Conservation (phyloP, 2,113 vertebrate genomes). For the Melanotaenia duboulayi region DNA sequence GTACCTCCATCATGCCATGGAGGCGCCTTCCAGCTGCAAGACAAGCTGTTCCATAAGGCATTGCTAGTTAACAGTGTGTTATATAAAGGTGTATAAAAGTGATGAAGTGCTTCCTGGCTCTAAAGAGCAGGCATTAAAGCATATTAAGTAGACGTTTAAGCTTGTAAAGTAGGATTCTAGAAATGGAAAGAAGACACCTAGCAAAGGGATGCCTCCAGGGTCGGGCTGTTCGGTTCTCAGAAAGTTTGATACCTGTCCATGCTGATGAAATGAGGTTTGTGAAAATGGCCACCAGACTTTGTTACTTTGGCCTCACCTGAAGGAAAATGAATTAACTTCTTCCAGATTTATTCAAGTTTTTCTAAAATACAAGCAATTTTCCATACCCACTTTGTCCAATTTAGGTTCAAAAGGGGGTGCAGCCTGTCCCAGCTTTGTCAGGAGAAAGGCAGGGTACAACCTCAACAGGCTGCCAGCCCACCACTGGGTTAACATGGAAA, state of each 20-base stretch:
- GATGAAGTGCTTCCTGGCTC: slow-evolving; percentile 84
- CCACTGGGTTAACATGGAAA: too few species aligned
- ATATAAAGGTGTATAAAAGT: slow-evolving; percentile 89
- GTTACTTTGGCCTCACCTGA: slow-evolving; percentile 15
- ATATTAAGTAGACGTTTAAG: slow-evolving; percentile 89
- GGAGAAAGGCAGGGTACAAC: too few species aligned
- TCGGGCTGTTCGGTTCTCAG: slow-evolving; percentile 71
- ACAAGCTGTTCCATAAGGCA: slow-evolving; percentile 85
- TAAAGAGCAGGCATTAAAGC: slow-evolving; percentile 87
- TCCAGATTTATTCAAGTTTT: neutral
- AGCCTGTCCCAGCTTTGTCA: too few species aligned
- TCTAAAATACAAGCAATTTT: neutral
- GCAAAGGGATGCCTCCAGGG: slow-evolving; percentile 81
- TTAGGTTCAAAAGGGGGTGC: too few species aligned
- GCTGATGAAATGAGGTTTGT: slow-evolving; percentile 62
- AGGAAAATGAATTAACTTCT: neutral
- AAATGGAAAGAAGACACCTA: slow-evolving; percentile 82
- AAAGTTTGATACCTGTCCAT: slow-evolving; percentile 74
- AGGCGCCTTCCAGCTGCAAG: slow-evolving; percentile 81
- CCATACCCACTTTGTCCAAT: too few species aligned
- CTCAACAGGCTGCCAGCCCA: too few species aligned
- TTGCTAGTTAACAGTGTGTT: slow-evolving; percentile 88
- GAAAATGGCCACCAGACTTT: slow-evolving; percentile 35
- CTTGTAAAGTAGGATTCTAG: slow-evolving; percentile 83
- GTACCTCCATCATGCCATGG: slow-evolving; percentile 84